Base-by-base conservation (phyloP, 2,888 invertebrate species). In the Hyposoter didymator region DNA sequence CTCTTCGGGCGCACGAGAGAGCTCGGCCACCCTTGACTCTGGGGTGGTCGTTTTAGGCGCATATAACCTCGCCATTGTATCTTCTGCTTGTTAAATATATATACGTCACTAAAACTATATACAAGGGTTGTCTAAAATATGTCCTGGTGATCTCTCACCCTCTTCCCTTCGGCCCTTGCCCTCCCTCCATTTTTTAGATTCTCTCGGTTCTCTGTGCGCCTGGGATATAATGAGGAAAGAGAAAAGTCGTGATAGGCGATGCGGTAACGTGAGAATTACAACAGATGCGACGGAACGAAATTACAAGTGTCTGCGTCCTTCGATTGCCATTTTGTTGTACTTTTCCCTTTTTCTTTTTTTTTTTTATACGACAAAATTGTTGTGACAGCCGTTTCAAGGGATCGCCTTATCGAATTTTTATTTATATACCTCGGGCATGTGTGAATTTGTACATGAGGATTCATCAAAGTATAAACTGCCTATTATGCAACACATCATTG, bases 221-320 rank as follows among this genome's bases (percentile, higher is more conserved):
- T 55, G 55, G 19, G 3, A 12, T 22, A 39, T 66, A 74, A 62
- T 70, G 49, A 47, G n/a, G 47, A 72, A 69, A 72, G 28, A 83
- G 69, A 82, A 84, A 84, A 73, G 39, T 72, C 70, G 75, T 67
- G 67, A 89, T 88, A 87, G 86, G 89, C 86, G 75, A 79, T 69
- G 89, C 76, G 88, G 92, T 92, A 92, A 92, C 90, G 91, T 90
- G 92, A 92, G 92, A 92, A 92, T 91, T 90, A 91, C 92, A 91
- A 91, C 92, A 92, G 92, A 92, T 92, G 92, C 89, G 89, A 78
- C 86, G 89, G 89, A 92, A 92, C 90, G 90, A 91, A 92, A 92
- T 92, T 92, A 92, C 90, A 91, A 91, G 90, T 90, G 90, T 89
- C 88, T 52, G 52, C 73, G 84, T 84, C 79, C 80, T 64, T 79